Conservation (phyloP, 2,888 invertebrate genomes). For the Linyphia triangularis region DNA sequence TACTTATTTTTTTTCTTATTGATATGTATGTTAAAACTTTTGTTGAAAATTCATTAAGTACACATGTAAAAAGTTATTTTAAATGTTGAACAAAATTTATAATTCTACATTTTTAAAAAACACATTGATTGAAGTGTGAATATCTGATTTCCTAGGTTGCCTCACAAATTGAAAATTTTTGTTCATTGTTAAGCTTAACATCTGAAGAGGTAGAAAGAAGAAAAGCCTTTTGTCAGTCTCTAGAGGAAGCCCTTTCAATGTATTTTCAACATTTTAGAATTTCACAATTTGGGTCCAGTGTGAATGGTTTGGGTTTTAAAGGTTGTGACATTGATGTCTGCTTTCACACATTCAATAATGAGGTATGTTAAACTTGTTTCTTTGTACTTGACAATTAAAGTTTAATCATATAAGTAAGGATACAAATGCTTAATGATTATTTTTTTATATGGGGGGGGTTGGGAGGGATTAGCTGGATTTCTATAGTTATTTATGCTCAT, state of each 20-base stretch:
- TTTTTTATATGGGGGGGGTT: too few relatives aligned
- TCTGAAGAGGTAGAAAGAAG: slow-evolving; percentile 51
- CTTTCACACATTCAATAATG: slow-evolving; percentile 64
- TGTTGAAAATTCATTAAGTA: too few relatives aligned
- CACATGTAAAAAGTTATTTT: too few relatives aligned
- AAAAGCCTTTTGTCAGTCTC: slow-evolving; percentile 30
- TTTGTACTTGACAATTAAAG: neutral
- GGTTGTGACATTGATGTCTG: slow-evolving; percentile 67
- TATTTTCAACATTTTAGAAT: slow-evolving; percentile 57
- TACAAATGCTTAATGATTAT: neutral
- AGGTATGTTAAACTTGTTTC: slow-evolving; percentile 18
- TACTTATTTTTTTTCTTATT: too few relatives aligned
- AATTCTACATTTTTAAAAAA: too few relatives aligned
- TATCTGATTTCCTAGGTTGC: too few relatives aligned
- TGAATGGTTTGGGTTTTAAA: slow-evolving; percentile 68
- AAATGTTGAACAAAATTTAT: too few relatives aligned
- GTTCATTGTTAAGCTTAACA: slow-evolving; percentile 48
- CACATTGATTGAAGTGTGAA: too few relatives aligned
- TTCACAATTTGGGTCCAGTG: slow-evolving; percentile 62
- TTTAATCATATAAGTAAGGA: neutral
- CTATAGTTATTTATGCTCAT: too few relatives aligned
- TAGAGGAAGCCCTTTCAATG: slow-evolving; percentile 44
- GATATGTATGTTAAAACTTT: too few relatives aligned
- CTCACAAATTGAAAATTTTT: slow-evolving; percentile 57
- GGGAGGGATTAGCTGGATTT: too few relatives aligned